Evolutionary conservation across 2,797 vertebrate species (phyloP), one percentile per base, ranked within the genome.

Genomic region (Sebastes ruberrimus): DNA sequence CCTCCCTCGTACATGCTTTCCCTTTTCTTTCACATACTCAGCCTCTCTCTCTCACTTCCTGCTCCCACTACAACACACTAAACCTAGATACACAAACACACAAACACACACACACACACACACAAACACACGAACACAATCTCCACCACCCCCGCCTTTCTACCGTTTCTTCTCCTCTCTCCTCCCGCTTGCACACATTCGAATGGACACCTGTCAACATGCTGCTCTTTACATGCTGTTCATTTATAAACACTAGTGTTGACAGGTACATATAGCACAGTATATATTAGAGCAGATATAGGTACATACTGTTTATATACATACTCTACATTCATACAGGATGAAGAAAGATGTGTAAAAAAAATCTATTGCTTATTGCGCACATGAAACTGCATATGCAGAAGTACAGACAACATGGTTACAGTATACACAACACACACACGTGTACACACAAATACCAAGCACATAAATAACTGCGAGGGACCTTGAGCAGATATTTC

Each of bases 191-290:
- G 57, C 59, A 61, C 71, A 83, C 80, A 85, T 88, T 87, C 71
- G 81, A 86, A 81, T 72, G 76, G 80, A 87, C 85, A 88, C 87
- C 84, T 89, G 88, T 91, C 89, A 86, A 66, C 78, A 66, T 33
- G 67, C 16, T 59, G 64, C 70, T 70, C 60, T 32, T 63, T 67
- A 27, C 65, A 73, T 35, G 69, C 55, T 88, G 82, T 71, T 83
- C 25, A 70, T 83, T 71, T 74, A 0, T 14, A 46, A 18, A 32
- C 71, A 27, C 73, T 13, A 7, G 30, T 16, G 57, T 6, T 2
- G 73, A 80, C 67, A 79, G 32, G 49, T 6, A 27, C 35, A 46
- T n/a, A 62, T 2, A 80, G 68, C 1, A 35, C 55, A 30, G 22
- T 7, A 28, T 2, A 56, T 64, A 23, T 10, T 42, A 13, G 42